phyloP scores from a whole-genome alignment of 2,113 vertebrate genomes.

The Cisticola juncidis region DNA sequence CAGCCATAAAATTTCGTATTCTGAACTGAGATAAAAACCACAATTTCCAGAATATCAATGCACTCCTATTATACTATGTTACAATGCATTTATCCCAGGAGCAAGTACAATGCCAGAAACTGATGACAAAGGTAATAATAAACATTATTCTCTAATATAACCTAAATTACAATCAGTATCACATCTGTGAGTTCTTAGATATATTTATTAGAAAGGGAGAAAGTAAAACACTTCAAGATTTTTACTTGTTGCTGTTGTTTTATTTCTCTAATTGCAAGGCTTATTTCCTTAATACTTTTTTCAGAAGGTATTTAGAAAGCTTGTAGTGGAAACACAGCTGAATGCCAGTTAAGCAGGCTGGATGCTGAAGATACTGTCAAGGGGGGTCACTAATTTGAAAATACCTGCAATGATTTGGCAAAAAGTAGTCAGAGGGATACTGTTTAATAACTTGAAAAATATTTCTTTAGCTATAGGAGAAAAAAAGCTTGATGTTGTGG shows the following conservation, averaged over 20 bases:
- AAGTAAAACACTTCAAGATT: background rate
- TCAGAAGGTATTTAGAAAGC: background rate
- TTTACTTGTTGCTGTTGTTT: background rate
- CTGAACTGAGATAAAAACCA: background rate
- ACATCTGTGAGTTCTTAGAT: background rate
- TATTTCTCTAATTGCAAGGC: background rate
- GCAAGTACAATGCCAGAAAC: background rate
- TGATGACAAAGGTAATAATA: background rate
- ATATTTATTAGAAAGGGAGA: background rate
- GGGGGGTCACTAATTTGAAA: background rate
- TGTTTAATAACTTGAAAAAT: background rate
- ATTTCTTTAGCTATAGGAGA: background rate
- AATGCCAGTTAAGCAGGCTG: background rate
- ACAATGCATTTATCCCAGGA: background rate
- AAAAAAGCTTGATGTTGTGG: background rate
- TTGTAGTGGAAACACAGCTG: background rate
- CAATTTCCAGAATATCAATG: background rate
- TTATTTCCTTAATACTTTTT: background rate
- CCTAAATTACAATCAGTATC: background rate
- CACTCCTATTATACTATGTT: background rate
- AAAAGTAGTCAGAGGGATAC: background rate
- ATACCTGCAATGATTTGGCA: background rate
- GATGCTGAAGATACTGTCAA: background rate
- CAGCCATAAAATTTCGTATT: background rate
- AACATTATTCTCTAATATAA: background rate